These are phyloP conservation scores for Peromyscus californicus DNA, from an alignment of 2,113 vertebrate species.

Conservation along the genomic window DNA sequence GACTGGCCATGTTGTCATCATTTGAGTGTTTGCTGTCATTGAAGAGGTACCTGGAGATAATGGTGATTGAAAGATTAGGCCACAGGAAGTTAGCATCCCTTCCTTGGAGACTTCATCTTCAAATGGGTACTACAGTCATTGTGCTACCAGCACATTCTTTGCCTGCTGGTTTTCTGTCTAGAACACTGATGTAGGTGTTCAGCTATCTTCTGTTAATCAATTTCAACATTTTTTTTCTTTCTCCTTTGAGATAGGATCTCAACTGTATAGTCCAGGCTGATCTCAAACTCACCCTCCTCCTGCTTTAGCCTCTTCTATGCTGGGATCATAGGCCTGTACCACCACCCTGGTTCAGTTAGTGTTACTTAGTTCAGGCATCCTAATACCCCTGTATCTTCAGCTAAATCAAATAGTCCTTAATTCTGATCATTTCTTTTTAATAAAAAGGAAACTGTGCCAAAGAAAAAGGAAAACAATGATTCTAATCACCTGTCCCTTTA, in stretches of 20 bases:
- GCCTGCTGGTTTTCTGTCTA: conserved; percentile 33
- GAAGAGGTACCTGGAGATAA: not conserved
- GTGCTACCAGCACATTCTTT: not conserved
- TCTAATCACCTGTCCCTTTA: conserved; percentile 9
- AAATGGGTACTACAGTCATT: not conserved
- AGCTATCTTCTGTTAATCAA: not conserved
- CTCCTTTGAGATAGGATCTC: not conserved
- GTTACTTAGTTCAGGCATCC: conserved; percentile 28
- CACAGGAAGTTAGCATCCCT: conserved; percentile 7
- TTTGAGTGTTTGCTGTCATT: conserved; percentile 32
- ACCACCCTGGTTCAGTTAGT: not conserved
- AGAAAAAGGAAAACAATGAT: conserved; percentile 24
- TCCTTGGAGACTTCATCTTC: conserved; percentile 19
- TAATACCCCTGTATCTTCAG: not conserved
- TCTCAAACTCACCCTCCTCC: not conserved
- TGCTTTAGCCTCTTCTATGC: not conserved
- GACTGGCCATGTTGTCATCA: conserved; percentile 32
- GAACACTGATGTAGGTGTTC: not conserved
- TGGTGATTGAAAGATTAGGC: conserved; percentile 1
- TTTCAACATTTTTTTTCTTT: not conserved
- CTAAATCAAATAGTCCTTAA: conserved; percentile 13
- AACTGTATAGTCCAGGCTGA: not conserved
- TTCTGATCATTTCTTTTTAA: conserved; percentile 48
- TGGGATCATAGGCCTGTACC: not conserved
- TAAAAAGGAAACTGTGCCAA: conserved; percentile 40